Conservation (phyloP, 2,113 vertebrate genomes). For the Neopipo cinnamomea region DNA sequence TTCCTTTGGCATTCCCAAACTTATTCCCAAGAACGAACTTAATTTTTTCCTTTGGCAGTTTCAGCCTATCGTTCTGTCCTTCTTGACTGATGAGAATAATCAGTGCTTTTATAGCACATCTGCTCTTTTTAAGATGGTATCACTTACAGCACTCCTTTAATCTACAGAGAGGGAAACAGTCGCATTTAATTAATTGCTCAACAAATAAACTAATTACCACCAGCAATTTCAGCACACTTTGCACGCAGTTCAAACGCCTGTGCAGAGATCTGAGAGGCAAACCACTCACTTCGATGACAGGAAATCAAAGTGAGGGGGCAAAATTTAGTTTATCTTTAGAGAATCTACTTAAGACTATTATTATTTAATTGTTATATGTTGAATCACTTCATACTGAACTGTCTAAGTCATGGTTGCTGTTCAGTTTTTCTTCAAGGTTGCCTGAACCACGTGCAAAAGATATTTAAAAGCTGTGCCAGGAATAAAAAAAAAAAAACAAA, state of each 20-base stretch:
- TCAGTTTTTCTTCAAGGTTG: not conserved
- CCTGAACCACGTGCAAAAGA: not conserved
- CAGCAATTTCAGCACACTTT: not conserved
- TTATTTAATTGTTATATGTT: not conserved
- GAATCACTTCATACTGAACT: not conserved
- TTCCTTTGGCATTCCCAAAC: not conserved
- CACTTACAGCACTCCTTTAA: conserved; percentile 22
- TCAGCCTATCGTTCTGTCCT: not conserved
- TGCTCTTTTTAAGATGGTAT: conserved; percentile 28
- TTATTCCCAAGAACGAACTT: not conserved
- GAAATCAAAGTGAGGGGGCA: not conserved
- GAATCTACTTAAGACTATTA: not conserved
- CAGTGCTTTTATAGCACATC: conserved; percentile 24
- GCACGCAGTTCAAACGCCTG: not conserved
- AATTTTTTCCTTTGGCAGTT: not conserved
- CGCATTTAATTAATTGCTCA: conserved; percentile 58
- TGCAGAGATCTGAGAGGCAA: conserved; percentile 6
- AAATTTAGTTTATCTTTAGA: not conserved
- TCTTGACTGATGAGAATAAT: conserved; percentile 10
- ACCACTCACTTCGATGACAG: not conserved
- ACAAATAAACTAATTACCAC: conserved; percentile 47
- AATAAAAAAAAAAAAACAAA: not conserved
- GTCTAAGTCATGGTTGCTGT: not conserved
- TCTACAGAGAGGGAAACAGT: conserved; percentile 41
- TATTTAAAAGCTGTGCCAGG: not conserved